Evolutionary conservation across 2,888 invertebrate species (phyloP).

Genomic region (Conops quadrifasciatus): DNA sequence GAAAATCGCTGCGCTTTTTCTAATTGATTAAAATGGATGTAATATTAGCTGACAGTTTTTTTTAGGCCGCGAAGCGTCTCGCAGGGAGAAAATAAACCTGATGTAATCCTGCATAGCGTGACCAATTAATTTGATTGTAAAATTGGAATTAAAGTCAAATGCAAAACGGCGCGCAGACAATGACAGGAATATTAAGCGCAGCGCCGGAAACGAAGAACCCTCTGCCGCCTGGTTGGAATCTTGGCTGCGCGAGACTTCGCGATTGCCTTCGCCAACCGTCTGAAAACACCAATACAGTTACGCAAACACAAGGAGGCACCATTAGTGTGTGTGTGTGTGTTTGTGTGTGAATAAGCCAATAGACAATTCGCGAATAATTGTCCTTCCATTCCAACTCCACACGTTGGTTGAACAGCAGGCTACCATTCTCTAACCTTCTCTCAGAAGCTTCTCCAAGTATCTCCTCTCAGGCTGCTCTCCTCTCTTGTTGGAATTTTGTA

Average conservation of each 20-base stretch:
- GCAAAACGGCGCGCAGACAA: constrained; percentile 51
- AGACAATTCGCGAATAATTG: background rate
- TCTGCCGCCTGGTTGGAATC: background rate
- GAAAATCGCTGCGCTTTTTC: constrained; percentile 17
- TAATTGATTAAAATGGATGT: constrained; percentile 34
- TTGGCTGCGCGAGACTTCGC: background rate
- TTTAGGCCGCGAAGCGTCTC: background rate
- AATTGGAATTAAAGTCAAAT: constrained; percentile 65
- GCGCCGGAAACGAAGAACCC: background rate
- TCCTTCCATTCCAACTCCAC: background rate
- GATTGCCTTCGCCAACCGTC: background rate
- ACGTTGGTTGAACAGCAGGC: background rate
- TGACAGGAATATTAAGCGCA: constrained; percentile 60
- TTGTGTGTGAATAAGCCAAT: too few relatives aligned
- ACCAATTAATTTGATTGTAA: constrained; percentile 66
- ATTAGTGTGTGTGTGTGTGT: background rate
- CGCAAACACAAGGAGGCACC: background rate
- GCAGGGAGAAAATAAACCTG: background rate
- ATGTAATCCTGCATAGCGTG: constrained; percentile 61
- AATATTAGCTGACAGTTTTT: constrained; percentile 27
- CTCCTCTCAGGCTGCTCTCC: too few relatives aligned
- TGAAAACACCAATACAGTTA: background rate
- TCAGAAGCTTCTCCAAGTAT: too few relatives aligned
- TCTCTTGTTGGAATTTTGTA: too few relatives aligned
- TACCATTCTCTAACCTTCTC: too few relatives aligned